Evolutionary conservation across 2,888 invertebrate species (phyloP), one percentile per base, ranked within the genome.

Genomic region (Dorcus parallelipipedus): DNA sequence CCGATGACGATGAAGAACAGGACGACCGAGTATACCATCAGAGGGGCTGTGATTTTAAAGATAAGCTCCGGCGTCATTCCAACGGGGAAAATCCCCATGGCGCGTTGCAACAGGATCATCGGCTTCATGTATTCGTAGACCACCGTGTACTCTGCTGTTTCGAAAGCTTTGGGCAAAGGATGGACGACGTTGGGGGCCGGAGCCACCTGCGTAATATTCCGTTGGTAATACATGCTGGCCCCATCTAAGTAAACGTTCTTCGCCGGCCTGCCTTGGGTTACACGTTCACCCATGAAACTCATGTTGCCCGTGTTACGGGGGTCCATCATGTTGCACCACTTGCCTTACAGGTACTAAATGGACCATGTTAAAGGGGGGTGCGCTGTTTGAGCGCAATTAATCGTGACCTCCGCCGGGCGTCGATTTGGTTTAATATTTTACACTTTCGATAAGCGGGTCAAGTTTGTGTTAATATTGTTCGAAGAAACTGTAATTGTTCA

Each of bases 1-100:
- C 76, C 80, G 51, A 81, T 65, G 42, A 86, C 71, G 2, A 81
- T 67, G 8, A 62, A 6, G 20, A 62, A 63, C 2, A 70, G 10
- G 2, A 23, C 55, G 0, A 81, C 63, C 0, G 88, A 86, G 66
- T 89, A 89, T 0, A 80, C 67, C 80, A 87, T 82, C 1, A 85
- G 78, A 0, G 83, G 72, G 0, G 86, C 83, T 1, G 80, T 79
- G 1, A 84, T 64, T 9, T 67, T 67, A 60, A 73, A 76, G 3
- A 81, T 70, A 9, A 84, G 83, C 1, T 81, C 73, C 6, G 80
- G 76, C 0, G 78, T 74, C 49, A 83, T 79, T 0, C 81, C 82
- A 45, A 88, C 76, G 0, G 89, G 89, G 52, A 87, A 78, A 0
- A 85, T 82, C 2, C 88, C 89, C 76, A 88, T 80, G 1, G 82